Evolutionary conservation across 2,888 invertebrate species (phyloP), one percentile per base, ranked within the genome.

Genomic region (Synergus japonicus): DNA sequence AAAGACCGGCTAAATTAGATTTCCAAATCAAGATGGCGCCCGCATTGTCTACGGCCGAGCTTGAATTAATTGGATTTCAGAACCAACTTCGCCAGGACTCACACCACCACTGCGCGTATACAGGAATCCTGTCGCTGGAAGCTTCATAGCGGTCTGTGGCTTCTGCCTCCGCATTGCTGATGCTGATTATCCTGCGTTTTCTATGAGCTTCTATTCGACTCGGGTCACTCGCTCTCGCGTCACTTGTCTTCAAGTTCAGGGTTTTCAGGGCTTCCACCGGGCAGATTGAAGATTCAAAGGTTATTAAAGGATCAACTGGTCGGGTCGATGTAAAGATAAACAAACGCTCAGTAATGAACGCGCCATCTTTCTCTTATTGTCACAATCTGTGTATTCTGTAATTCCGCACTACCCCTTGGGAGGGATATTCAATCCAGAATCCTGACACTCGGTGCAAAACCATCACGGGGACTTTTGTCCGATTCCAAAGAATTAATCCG

Each of bases 51-150:
- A 87, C 89, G 87, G 83, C 84, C 86, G 87, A 87, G 87, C 86
- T 86, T 88, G 88, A 90, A 90, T 90, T 90, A 90, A 90, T 90
- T 90, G 90, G 88, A 90, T 90, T 90, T 90, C 90, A 89, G 89
- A 85, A 85, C 86, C 83, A 89, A 89, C 87, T 90, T 89, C 86
- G 85, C 87, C 85, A 85, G 86, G 84, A 84, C 80, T 84, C 85
- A 81, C 82, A 84, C 83, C 85, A 82, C 79, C 85, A 83, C 54
- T 69, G 29, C 49, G 49, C 22, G 22, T 73, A 73, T 49, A 66
- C 43, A 76, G 76, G 64, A 64, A 60, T 54, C 63, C 81, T 77
- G 54, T 54, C 66, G 77, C 43, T 77, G 66, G 18, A n/a, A 76
- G 60, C 60, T 63, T 63, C 65, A 65, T n/a, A 65, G 65, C 9